Evolutionary conservation across 2,888 invertebrate genomes (phyloP), one percentile per base, ranked within the genome.

Genomic region (Ashinkailepas kermadecensis): DNA sequence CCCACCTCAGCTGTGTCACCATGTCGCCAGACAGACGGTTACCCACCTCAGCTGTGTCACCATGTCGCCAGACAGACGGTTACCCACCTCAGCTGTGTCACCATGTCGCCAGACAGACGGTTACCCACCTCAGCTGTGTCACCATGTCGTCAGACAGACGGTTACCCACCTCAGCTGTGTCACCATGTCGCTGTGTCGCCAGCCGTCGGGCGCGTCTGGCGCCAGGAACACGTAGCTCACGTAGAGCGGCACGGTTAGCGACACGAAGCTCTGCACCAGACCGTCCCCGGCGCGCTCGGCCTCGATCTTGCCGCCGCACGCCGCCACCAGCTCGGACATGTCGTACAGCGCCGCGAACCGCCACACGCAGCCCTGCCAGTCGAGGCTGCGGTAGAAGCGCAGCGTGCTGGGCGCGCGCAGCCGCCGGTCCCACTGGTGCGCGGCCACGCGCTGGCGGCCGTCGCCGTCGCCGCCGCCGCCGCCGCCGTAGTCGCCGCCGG

Each of bases 291-390:
- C 70, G 13, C 23, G 25, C 70, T n/a, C 70, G 7, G 87, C 86
- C 11, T 84, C 85, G 59, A 87, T 86, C 15, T 83, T 82, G 4
- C 86, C 87, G 21, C 87, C 87, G 83, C 88, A 88, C n/a, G 86
- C 85, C 18, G 84, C 86, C 23, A 87, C 85, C 74, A 88, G 85
- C 80, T 87, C 87, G 0, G 87, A 86, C 86, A 87, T 86, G 82
- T 86, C 86, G 84, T 86, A 88, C 82, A 86, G 86, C 23, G 85
- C 85, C 23, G 86, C 86, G 85, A 87, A 88, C 81, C 86, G 86
- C 88, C 88, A 88, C 83, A 87, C 84, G 84, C 88, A 88, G 0
- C 87, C 85, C 82, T 87, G 87, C 39, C 87, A 83, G 83, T 88
- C 86, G 11, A 88, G 84, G 82, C 87, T 87, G 67, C 87, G 86